Percentiles rank a stretch among this genome's conserved stretches.
Evolutionary conservation across 2,797 vertebrate genomes (phyloP).

Genomic region (Chaenodraco wilsoni): DNA sequence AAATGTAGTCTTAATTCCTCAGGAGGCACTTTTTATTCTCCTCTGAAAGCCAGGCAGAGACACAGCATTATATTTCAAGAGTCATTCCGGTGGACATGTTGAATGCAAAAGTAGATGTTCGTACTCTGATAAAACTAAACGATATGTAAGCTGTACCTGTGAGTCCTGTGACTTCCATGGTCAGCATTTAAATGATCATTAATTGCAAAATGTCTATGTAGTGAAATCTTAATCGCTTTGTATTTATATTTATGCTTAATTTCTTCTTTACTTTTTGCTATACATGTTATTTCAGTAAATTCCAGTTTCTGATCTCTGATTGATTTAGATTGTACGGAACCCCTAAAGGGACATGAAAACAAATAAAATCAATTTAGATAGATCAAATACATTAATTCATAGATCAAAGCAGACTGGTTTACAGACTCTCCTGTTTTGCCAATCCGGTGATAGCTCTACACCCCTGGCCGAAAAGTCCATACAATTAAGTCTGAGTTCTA

Average conservation of each 20-base stretch:
- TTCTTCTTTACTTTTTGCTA: background rate
- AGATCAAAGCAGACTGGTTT: no score
- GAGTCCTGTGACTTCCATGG: background rate
- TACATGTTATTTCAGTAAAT: background rate
- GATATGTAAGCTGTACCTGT: background rate
- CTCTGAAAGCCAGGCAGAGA: conserved; percentile 13
- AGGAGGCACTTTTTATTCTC: conserved; percentile 46
- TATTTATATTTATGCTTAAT: background rate
- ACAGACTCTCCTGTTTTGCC: no score
- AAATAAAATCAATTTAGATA: no score
- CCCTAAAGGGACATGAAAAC: no score
- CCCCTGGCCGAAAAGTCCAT: no score
- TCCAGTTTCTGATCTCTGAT: background rate
- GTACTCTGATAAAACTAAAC: background rate
- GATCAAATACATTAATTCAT: no score
- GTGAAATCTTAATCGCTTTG: background rate
- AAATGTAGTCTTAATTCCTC: conserved; percentile 59
- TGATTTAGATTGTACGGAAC: background rate
- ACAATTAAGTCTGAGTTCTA: no score
- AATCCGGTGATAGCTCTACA: no score
- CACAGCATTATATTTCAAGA: conserved; percentile 18
- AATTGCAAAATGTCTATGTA: background rate
- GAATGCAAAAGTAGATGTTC: background rate
- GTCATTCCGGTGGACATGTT: background rate
- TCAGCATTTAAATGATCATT: background rate